Evolutionary conservation across 2,113 vertebrate genomes (phyloP).

Genomic region (Alligator sinensis): DNA sequence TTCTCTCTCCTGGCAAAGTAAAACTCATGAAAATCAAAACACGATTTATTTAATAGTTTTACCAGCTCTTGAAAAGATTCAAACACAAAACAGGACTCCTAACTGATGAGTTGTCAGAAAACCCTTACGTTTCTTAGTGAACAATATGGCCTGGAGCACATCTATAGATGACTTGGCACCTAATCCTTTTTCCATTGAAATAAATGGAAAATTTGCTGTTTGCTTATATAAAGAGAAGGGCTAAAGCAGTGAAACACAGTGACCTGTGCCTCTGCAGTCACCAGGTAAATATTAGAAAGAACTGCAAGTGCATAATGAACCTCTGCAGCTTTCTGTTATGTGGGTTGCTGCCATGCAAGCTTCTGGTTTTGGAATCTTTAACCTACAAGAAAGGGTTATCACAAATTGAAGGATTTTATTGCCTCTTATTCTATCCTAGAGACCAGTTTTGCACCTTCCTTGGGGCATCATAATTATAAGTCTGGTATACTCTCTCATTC

Average conservation of each 20-base stretch:
- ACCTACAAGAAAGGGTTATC: neutral
- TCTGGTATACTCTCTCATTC: neutral
- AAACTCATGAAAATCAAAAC: neutral
- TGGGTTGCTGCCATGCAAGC: neutral
- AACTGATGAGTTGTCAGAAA: neutral
- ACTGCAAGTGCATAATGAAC: neutral
- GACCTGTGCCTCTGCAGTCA: neutral
- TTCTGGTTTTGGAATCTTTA: neutral
- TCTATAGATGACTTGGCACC: slow-evolving; percentile 19
- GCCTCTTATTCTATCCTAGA: neutral
- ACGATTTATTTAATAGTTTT: neutral
- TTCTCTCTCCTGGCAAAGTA: neutral
- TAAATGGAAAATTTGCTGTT: slow-evolving; percentile 22
- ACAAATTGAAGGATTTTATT: too few species aligned
- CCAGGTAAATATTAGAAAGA: neutral
- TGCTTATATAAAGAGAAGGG: slow-evolving; percentile 27
- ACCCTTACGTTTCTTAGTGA: neutral
- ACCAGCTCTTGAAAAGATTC: neutral
- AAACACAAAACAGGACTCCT: neutral
- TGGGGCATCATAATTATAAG: neutral
- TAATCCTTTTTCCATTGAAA: neutral
- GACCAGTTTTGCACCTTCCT: neutral
- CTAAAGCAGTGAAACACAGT: neutral
- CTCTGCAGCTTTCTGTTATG: neutral
- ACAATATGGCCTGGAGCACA: neutral